Percentiles rank a stretch among this genome's conserved stretches.
Conservation (phyloP, 1,140 invertebrate genomes). For the Lethrus apterus region DNA sequence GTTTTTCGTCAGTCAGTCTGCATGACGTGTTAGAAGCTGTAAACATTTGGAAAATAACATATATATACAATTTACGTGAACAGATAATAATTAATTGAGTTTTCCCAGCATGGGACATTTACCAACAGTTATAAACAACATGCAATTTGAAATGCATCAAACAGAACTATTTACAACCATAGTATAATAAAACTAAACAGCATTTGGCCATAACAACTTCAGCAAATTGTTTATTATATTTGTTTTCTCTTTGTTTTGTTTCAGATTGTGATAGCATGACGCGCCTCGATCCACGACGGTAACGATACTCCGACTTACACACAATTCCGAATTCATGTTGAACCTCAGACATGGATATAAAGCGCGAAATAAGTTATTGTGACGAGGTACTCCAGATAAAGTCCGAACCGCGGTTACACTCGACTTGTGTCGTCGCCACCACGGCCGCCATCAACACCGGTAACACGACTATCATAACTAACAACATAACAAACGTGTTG, state of each 20-base stretch:
- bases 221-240: not conserved
- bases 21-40: too few relatives aligned
- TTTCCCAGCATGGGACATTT: too few relatives aligned
- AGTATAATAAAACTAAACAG: too few relatives aligned
- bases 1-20: too few relatives aligned
- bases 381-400: conserved; percentile 37
- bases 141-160: too few relatives aligned
- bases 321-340: too few relatives aligned
- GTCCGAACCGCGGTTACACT: conserved; percentile 32
- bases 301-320: conserved; percentile 19
- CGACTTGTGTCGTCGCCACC: not conserved
- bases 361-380: conserved; percentile 38
- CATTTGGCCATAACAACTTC: too few relatives aligned
- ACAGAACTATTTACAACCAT: too few relatives aligned
- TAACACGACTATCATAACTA: conserved; percentile 11
- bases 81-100: too few relatives aligned
- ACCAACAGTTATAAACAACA: too few relatives aligned
- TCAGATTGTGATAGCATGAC: conserved; percentile 28
- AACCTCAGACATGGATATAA: conserved; percentile 41
- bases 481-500: conserved; percentile 18
- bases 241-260: conserved; percentile 20
- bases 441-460: conserved; percentile 6
- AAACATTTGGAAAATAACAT: too few relatives aligned
- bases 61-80: too few relatives aligned
- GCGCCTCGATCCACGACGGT: conserved; percentile 24